Percentiles rank a stretch among this genome's conserved stretches.
phyloP scores from a whole-genome alignment of 2,888 invertebrate species.

The Lampropteryx suffumata region DNA sequence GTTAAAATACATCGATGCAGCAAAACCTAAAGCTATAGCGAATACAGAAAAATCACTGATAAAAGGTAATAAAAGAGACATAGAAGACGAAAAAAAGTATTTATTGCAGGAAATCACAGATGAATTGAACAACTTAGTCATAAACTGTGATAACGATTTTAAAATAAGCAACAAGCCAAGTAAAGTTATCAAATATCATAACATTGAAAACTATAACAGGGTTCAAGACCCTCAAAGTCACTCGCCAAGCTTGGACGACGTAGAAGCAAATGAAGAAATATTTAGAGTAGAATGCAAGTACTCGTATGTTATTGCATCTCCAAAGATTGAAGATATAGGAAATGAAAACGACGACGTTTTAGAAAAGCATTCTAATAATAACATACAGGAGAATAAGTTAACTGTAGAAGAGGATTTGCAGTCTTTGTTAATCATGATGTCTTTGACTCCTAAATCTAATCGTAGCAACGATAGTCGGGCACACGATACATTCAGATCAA shows the following conservation, averaged over 20 bases:
- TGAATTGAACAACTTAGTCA: slow-evolving; percentile 47
- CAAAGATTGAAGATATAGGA: slow-evolving; percentile 10
- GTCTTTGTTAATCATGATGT: slow-evolving; percentile 66
- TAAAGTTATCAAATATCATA: slow-evolving; percentile 33
- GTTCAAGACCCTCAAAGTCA: slow-evolving; percentile 20
- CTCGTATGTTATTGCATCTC: slow-evolving; percentile 23
- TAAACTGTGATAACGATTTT: slow-evolving; percentile 55
- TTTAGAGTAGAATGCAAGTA: slow-evolving; percentile 44
- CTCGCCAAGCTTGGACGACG: slow-evolving; percentile 34
- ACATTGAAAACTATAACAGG: slow-evolving; percentile 27
- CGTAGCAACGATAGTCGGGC: slow-evolving; percentile 12
- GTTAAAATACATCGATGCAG: slow-evolving; percentile 44
- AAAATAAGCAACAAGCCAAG: slow-evolving; percentile 49
- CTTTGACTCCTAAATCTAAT: slow-evolving; percentile 51
- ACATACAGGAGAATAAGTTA: slow-evolving; percentile 7
- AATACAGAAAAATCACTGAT: slow-evolving; percentile 36
- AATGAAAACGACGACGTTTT: slow-evolving; percentile 19
- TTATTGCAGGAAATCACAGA: slow-evolving; percentile 44
- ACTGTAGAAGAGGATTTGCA: slow-evolving; percentile 52
- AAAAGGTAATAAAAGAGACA: slow-evolving; percentile 38
- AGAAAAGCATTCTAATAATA: slow-evolving; percentile 17
- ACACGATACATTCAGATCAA: slow-evolving; percentile 14
- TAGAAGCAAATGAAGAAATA: slow-evolving; percentile 38
- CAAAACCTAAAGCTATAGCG: slow-evolving; percentile 36
- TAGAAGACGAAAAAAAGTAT: slow-evolving; percentile 42